phyloP scores from a whole-genome alignment of 2,113 vertebrate genomes.

The Orientallactaga bullata region DNA sequence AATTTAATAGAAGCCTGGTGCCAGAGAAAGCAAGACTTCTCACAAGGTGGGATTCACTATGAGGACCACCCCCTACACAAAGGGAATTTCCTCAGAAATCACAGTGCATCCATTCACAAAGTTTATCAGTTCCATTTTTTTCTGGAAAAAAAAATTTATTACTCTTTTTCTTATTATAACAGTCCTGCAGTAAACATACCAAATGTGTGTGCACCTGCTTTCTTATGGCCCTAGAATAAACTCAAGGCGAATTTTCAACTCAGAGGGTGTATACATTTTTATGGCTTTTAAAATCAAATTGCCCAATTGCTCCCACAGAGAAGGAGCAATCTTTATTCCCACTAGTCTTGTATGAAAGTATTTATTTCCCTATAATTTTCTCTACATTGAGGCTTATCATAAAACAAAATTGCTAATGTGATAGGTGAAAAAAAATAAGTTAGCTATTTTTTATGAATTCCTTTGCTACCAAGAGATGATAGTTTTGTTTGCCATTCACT shows the following conservation, averaged over 20 bases:
- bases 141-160: neutral
- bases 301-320: constrained; percentile 6
- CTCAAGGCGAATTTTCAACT: constrained; percentile 27
- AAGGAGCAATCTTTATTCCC: constrained; percentile 26
- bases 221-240: constrained; percentile 39
- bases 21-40: neutral
- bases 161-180: neutral
- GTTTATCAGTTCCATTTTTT: neutral
- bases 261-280: constrained; percentile 31
- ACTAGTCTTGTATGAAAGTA: constrained; percentile 5
- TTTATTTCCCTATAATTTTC: constrained; percentile 46
- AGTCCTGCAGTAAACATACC: constrained; percentile 9
- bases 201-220: constrained; percentile 41
- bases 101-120: neutral
- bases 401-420: constrained; percentile 52
- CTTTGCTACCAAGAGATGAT: neutral
- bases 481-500: constrained; percentile 31
- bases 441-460: constrained; percentile 26
- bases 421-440: constrained; percentile 49
- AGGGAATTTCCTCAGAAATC: neutral
- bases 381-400: neutral
- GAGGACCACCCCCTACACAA: neutral
- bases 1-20: neutral
- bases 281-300: constrained; percentile 60
- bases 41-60: neutral